These are phyloP conservation scores for Ailuropoda melanoleuca DNA, from an alignment of 2,113 vertebrate species.

Conservation along the genomic window DNA sequence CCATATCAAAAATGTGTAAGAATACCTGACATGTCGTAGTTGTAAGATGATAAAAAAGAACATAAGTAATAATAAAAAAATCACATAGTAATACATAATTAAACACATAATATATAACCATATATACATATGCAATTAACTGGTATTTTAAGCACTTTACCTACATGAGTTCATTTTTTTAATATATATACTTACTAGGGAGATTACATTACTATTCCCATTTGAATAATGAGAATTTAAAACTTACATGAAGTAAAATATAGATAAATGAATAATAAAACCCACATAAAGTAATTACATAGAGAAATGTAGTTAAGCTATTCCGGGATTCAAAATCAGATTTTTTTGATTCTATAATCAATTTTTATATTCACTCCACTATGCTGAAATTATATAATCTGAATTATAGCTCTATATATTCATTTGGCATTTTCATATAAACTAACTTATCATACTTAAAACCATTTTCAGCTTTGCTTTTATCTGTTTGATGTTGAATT, in stretches of 20 bases:
- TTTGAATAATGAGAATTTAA: neutral
- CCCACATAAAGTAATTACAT: neutral
- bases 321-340: neutral
- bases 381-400: neutral
- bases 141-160: neutral
- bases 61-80: neutral
- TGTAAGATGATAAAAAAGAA: neutral
- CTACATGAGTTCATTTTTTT: neutral
- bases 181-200: neutral
- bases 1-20: neutral
- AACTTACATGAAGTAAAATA: neutral
- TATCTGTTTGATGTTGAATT: neutral
- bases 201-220: neutral
- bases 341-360: neutral
- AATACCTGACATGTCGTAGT: neutral
- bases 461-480: neutral
- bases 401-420: neutral
- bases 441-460: neutral
- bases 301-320: neutral
- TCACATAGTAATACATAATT: neutral
- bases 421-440: neutral
- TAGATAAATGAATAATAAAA: neutral
- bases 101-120: neutral
- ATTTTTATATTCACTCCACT: neutral
- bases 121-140: neutral